A percentile compares a stretch with the other conserved stretches of the same genome.
phyloP scores from a whole-genome alignment of 2,113 vertebrate genomes.

The Isichthys henryi region DNA sequence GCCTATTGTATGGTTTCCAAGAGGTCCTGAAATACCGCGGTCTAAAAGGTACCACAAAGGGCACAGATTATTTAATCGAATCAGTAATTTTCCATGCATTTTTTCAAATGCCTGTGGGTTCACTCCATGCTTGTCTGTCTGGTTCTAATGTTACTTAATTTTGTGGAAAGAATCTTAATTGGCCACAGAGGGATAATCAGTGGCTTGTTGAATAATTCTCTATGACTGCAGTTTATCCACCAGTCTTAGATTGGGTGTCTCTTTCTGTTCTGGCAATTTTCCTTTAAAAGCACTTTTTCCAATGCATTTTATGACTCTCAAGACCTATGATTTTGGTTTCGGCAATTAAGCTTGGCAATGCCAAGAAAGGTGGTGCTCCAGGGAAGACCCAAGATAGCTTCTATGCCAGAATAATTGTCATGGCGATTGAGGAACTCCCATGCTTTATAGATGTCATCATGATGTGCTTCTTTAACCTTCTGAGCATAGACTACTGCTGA shows the following conservation, averaged over 20 bases:
- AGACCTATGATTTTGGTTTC: background rate
- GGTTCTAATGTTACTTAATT: background rate
- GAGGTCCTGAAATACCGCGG: background rate
- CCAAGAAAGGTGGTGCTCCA: background rate
- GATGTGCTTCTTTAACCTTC: background rate
- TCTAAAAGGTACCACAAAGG: slow-evolving; percentile 1
- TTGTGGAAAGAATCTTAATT: background rate
- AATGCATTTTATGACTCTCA: background rate
- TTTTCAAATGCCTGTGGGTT: background rate
- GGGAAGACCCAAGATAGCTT: background rate
- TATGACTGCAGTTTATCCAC: background rate
- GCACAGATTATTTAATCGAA: background rate
- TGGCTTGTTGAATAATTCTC: background rate
- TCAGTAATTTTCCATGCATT: slow-evolving; percentile 1
- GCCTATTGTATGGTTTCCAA: background rate
- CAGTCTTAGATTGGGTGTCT: background rate
- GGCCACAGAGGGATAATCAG: background rate
- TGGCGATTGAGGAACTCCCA: background rate
- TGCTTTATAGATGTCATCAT: background rate
- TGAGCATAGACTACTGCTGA: background rate
- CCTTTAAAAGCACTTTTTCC: background rate
- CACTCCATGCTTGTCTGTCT: background rate
- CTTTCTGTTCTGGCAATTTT: background rate
- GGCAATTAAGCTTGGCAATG: background rate
- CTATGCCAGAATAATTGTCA: background rate